phyloP scores from a whole-genome alignment of 2,888 invertebrate genomes.

The Nephrotoma guestfalica region DNA sequence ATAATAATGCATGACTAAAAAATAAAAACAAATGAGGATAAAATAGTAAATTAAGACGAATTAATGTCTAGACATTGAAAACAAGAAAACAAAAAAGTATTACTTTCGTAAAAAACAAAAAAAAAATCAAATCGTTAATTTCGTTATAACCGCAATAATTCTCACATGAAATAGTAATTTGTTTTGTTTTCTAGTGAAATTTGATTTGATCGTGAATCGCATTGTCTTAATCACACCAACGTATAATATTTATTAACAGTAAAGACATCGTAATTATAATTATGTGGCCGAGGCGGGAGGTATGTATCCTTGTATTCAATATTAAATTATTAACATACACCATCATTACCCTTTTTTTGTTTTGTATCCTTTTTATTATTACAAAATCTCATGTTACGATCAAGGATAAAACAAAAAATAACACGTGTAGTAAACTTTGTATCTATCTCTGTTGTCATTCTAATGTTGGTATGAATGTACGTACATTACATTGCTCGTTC shows the following conservation, averaged over 20 bases:
- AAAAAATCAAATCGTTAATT: background rate
- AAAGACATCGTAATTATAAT: background rate
- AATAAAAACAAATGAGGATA: background rate
- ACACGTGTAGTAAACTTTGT: background rate
- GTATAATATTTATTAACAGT: background rate
- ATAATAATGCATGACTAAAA: background rate
- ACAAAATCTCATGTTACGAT: background rate
- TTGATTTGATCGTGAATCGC: background rate
- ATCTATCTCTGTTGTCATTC: background rate
- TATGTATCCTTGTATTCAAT: no score
- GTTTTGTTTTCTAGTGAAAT: background rate
- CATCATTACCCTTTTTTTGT: no score
- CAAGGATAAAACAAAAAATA: background rate
- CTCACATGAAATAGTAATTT: background rate
- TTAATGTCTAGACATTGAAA: background rate
- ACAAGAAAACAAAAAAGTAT: background rate
- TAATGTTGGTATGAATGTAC: background rate
- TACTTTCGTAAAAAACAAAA: background rate
- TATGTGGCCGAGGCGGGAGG: background rate
- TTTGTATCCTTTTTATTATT: no score
- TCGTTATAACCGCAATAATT: background rate
- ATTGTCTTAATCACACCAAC: background rate
- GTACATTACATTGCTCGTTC: background rate
- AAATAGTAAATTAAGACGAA: background rate
- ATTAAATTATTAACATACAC: no score